Conservation (phyloP, 2,113 vertebrate species). For the Cyanoliseus patagonus region DNA sequence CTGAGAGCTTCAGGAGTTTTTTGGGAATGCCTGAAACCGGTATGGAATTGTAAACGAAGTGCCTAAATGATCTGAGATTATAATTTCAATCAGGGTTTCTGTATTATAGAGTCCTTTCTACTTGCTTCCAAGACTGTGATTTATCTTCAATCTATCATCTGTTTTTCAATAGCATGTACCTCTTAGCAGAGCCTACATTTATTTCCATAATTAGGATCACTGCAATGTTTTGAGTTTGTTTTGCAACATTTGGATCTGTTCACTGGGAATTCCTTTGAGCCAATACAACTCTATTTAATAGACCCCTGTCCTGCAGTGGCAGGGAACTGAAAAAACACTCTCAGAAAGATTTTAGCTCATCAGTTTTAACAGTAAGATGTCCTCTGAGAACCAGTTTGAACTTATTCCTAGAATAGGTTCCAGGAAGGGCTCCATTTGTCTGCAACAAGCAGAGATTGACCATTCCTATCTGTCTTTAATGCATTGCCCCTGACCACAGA, state of each 20-base stretch:
- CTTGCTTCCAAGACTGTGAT: not conserved
- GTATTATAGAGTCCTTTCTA: not conserved
- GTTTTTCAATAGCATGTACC: not conserved
- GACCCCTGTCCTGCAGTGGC: not conserved
- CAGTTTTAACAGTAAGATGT: not conserved
- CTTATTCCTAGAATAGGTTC: not conserved
- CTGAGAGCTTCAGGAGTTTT: not conserved
- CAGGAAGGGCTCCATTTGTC: not conserved
- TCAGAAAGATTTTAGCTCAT: not conserved
- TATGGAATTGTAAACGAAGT: not conserved
- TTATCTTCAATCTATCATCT: not conserved
- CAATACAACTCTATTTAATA: not conserved
- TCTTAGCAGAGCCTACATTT: not conserved
- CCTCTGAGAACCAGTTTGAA: not conserved
- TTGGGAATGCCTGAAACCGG: not conserved
- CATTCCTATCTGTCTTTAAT: not conserved
- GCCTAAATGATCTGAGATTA: not conserved
- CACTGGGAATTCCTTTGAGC: not conserved
- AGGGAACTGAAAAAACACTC: not conserved
- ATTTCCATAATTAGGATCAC: not conserved
- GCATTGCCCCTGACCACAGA: not conserved
- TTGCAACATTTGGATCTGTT: not conserved
- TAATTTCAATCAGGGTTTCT: not conserved
- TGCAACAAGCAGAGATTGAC: not conserved
- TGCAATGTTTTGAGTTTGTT: not conserved